These are phyloP conservation scores for Megalops cyprinoides DNA, from an alignment of 2,797 vertebrate species.

Conservation along the genomic window DNA sequence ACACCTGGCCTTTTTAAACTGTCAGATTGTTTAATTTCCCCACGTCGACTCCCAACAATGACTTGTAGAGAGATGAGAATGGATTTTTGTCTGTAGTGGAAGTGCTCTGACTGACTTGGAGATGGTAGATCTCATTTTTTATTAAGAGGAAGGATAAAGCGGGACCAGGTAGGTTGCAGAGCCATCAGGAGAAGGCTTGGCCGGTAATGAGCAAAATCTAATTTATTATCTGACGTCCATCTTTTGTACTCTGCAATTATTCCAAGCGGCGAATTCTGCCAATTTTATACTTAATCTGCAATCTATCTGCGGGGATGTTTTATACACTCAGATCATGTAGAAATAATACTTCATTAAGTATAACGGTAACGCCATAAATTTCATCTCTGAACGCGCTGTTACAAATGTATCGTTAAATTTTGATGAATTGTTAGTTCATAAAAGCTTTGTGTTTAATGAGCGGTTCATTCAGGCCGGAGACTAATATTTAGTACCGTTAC, in stretches of 20 bases:
- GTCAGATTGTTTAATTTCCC: not conserved
- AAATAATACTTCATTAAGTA: slow-evolving; percentile 55
- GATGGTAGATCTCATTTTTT: slow-evolving; percentile 6
- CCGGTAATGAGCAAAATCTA: slow-evolving; percentile 16
- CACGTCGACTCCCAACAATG: not conserved
- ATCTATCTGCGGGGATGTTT: slow-evolving; percentile 39
- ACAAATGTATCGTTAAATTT: slow-evolving; percentile 52
- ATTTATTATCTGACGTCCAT: slow-evolving; percentile 35
- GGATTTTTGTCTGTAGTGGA: not conserved
- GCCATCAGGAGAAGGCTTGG: not conserved
- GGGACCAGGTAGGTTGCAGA: not conserved
- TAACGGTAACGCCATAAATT: slow-evolving; percentile 51
- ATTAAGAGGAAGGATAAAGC: slow-evolving; percentile 2
- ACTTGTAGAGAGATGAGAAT: not conserved
- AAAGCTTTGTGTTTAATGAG: slow-evolving; percentile 59
- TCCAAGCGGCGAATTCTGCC: slow-evolving; percentile 33
- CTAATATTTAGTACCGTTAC: slow-evolving; percentile 51
- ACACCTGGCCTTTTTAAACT: not conserved
- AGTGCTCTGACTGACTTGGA: not conserved
- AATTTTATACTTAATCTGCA: slow-evolving; percentile 37
- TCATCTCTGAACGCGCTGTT: slow-evolving; percentile 38
- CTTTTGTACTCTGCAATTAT: slow-evolving; percentile 31
- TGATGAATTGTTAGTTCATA: slow-evolving; percentile 58
- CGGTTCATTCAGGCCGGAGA: slow-evolving; percentile 41
- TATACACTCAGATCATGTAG: slow-evolving; percentile 40